phyloP scores from a whole-genome alignment of 2,113 vertebrate species.

The Propithecus coquereli region DNA sequence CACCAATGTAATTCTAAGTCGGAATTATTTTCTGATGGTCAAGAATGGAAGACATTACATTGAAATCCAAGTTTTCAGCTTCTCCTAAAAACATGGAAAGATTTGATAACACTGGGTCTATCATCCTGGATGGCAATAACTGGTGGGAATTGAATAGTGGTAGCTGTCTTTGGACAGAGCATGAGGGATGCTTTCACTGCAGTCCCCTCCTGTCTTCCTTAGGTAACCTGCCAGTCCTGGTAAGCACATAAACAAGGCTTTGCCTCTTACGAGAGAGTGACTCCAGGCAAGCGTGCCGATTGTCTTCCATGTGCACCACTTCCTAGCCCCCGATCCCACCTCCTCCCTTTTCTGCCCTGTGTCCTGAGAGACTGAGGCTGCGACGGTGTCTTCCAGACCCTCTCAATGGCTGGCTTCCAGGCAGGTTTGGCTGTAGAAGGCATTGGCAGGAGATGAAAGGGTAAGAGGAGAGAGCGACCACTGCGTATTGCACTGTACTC shows the following conservation, averaged over 20 bases:
- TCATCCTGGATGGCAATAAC: neutral
- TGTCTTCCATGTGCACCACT: neutral
- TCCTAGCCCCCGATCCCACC: neutral
- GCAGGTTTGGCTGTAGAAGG: neutral
- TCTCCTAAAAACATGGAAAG: neutral
- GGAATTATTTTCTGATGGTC: neutral
- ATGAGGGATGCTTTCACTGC: neutral
- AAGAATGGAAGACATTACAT: neutral
- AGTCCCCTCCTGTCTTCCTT: neutral
- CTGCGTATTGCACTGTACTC: rapidly evolving
- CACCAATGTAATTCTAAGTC: neutral
- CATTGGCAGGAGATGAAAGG: neutral
- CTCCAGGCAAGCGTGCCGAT: neutral
- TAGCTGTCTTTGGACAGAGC: neutral
- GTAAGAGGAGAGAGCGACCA: neutral
- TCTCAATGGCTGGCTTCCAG: neutral
- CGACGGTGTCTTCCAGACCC: neutral
- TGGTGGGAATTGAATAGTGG: neutral
- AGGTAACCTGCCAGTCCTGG: neutral
- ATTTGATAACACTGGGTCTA: neutral
- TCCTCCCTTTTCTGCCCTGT: neutral
- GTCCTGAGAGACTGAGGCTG: neutral
- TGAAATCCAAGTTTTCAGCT: neutral
- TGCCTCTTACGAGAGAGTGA: neutral
- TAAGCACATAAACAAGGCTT: neutral